Conservation (phyloP, 2,113 vertebrate genomes). For the Syrmaticus mikado region DNA sequence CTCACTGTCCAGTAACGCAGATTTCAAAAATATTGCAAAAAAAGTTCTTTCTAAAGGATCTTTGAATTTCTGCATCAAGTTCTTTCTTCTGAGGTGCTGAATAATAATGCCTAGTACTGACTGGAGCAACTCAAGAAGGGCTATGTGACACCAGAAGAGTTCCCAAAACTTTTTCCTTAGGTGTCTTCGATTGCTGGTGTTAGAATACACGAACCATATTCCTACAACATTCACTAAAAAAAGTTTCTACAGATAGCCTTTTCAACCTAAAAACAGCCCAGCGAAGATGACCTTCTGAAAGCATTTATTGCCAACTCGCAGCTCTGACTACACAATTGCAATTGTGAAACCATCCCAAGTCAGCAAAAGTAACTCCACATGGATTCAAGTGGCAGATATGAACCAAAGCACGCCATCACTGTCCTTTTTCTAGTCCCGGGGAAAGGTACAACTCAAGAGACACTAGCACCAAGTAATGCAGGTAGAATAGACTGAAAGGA, state of each 20-base stretch:
- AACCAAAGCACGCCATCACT: not conserved
- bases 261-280: not conserved
- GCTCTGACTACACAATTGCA: not conserved
- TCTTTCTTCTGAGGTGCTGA: not conserved
- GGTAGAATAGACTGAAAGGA: not conserved
- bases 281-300: not conserved
- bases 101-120: not conserved
- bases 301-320: not conserved
- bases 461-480: not conserved
- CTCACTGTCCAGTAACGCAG: not conserved
- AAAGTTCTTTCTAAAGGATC: not conserved
- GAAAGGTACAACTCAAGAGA: not conserved
- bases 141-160: not conserved
- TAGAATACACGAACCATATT: not conserved
- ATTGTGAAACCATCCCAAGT: not conserved
- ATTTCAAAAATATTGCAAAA: not conserved
- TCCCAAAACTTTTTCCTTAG: not conserved
- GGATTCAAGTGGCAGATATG: rapidly evolving
- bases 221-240: not conserved
- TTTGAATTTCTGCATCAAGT: not conserved
- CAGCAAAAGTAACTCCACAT: not conserved
- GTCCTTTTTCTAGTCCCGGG: not conserved
- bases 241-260: not conserved
- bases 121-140: not conserved
- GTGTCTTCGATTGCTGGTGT: not conserved